Base-by-base conservation (phyloP, 37 sponge, comb jelly and placozoan genomes). In the Halichondria panicea region DNA sequence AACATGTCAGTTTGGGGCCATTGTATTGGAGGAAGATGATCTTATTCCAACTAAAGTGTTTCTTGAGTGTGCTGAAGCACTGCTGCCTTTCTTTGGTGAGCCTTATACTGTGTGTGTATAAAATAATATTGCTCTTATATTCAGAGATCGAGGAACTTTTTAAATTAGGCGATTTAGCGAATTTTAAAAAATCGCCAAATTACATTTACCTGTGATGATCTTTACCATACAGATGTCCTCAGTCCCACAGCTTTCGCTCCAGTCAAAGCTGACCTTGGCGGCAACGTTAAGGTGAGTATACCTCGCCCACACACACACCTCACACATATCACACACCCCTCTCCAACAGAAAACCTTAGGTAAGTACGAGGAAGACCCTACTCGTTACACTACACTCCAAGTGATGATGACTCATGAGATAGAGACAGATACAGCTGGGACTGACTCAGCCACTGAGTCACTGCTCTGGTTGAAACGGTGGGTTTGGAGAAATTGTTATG, bases 381-480 rank as follows among this genome's bases (percentile, higher is more conserved):
- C 48, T 28, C 31, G 28, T 24, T 89, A 72, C 50, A 22, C 34
- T n/a, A 93, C 92, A 9, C 71, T 93, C 1, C 94, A 93, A 33
- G 24, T 67, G 39, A 90, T 93, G 63, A 77, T 93, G 11, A 18
- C 55, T 0, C 60, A 71, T 34, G 94, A 93, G 37, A 60, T 93
- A 45, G 32, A 66, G 11, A 74, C 66, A 9, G 50, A 77, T 19
- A 75, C 94, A 13, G 71, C 76, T 66, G 71, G 48, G 5, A n/a
- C n/a, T n/a, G 61, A 86, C 63, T 90, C 94, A 34, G 83, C 91
- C 53, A 89, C 94, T 25, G 84, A 86, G 66, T 91, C 92, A 34
- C 76, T 93, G 18, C 64, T 90, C 50, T 93, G 94, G 94, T 72
- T 93, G 63, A 93, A 90, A 44, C 62, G 93, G 93, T 91, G 25